Evolutionary conservation across 2,888 invertebrate species (phyloP).

Genomic region (Drosophila greeni): DNA sequence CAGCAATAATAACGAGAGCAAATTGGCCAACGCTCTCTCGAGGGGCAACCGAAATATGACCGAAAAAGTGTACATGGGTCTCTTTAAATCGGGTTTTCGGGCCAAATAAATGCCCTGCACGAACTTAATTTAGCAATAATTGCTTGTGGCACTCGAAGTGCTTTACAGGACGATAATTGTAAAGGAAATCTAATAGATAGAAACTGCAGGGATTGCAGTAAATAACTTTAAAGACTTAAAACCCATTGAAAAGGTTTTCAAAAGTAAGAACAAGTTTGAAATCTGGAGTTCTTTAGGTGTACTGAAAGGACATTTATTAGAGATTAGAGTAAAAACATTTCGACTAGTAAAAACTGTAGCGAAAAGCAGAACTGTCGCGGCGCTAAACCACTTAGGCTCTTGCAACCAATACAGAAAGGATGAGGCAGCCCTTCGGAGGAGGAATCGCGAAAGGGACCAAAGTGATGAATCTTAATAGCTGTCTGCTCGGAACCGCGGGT

Average conservation of each 20-base stretch:
- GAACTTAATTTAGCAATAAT: slow-evolving; percentile 2
- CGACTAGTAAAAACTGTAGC: slow-evolving; percentile 58
- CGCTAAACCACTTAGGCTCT: slow-evolving; percentile 69
- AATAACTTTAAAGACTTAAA: too few species aligned
- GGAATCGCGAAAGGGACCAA: slow-evolving; percentile 11
- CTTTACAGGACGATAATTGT: background rate
- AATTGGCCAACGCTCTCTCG: slow-evolving; percentile 27
- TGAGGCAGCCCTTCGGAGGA: background rate
- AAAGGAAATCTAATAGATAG: background rate
- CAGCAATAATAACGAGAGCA: slow-evolving; percentile 32
- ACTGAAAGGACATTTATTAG: too few species aligned
- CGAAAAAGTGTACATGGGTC: slow-evolving; percentile 8
- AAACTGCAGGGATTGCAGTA: too few species aligned
- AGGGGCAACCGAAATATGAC: slow-evolving; percentile 9
- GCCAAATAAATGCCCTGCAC: background rate
- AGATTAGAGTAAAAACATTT: slow-evolving; percentile 18
- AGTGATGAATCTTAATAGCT: slow-evolving; percentile 55
- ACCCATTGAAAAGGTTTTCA: too few species aligned
- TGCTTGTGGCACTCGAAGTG: background rate
- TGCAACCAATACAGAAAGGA: slow-evolving; percentile 58
- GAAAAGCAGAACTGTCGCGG: slow-evolving; percentile 64
- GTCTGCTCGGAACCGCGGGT: slow-evolving; percentile 43
- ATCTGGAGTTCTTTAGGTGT: too few species aligned
- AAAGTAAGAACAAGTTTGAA: too few species aligned
- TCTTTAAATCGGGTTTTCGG: background rate